These are phyloP conservation scores for Geothlypis trichas DNA, from an alignment of 2,113 vertebrate genomes.

Conservation along the genomic window DNA sequence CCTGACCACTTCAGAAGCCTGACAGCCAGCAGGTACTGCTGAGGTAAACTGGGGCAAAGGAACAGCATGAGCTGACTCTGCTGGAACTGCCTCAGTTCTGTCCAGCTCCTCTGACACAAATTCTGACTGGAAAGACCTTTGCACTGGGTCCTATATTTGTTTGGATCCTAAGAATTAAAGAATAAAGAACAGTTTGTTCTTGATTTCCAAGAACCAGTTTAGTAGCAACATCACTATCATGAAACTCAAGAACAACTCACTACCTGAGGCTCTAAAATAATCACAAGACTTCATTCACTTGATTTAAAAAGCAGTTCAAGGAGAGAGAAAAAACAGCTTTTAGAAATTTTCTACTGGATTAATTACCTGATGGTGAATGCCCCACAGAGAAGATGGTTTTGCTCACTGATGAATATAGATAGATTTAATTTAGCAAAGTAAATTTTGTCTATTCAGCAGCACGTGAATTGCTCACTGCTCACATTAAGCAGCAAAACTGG, in stretches of 20 bases:
- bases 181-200: background rate
- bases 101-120: background rate
- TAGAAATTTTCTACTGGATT: conserved; percentile 58
- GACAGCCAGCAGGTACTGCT: background rate
- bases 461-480: conserved; percentile 56
- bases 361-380: conserved; percentile 43
- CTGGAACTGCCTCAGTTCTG: background rate
- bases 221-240: background rate
- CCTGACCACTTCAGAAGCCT: background rate
- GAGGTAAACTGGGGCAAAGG: background rate
- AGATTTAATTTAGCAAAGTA: conserved; percentile 66
- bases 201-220: background rate
- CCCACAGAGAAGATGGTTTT: conserved; percentile 30
- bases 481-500: conserved; percentile 44
- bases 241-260: background rate
- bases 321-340: background rate
- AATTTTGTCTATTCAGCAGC: conserved; percentile 48
- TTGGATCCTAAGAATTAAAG: background rate
- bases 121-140: background rate
- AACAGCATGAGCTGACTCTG: background rate
- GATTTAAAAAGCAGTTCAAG: background rate
- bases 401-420: conserved; percentile 45
- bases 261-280: background rate
- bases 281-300: background rate
- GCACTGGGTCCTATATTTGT: background rate